phyloP scores from a whole-genome alignment of 2,888 invertebrate species.

The Dryobota labecula region DNA sequence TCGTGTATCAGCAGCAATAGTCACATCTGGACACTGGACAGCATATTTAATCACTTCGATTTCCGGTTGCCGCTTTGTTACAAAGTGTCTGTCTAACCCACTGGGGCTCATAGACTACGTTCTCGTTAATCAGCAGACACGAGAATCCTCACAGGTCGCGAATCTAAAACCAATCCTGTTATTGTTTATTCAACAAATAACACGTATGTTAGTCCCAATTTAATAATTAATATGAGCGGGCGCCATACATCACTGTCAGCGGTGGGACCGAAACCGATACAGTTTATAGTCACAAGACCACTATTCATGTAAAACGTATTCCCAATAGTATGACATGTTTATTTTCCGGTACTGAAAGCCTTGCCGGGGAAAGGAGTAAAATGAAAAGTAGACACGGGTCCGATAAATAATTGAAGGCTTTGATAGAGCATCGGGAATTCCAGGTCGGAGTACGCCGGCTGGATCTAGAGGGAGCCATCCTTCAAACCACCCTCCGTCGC shows the following conservation, averaged over 20 bases:
- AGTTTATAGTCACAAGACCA: constrained; percentile 79
- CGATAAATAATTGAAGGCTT: constrained; percentile 90
- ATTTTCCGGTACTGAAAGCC: constrained; percentile 83
- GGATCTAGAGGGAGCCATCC: constrained; percentile 88
- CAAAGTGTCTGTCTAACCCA: constrained; percentile 2
- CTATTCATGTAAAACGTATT: constrained; percentile 81
- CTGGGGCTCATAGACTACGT: constrained; percentile 28
- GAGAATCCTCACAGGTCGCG: constrained; percentile 35
- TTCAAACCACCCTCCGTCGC: constrained; percentile 86
- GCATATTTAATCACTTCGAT: constrained; percentile 20
- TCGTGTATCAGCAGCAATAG: background rate
- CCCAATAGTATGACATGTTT: constrained; percentile 86
- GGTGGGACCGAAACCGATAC: constrained; percentile 72
- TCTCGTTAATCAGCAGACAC: constrained; percentile 8
- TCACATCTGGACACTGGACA: background rate
- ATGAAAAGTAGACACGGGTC: constrained; percentile 90
- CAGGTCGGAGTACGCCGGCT: constrained; percentile 80
- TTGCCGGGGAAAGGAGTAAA: constrained; percentile 87
- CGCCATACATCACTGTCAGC: constrained; percentile 79
- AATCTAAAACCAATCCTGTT: constrained; percentile 46
- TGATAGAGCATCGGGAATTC: constrained; percentile 88
- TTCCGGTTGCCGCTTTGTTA: constrained; percentile 6
- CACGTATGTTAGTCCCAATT: constrained; percentile 47
- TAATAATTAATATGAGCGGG: constrained; percentile 74
- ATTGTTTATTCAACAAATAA: constrained; percentile 59